Base-by-base conservation (phyloP, 2,888 invertebrate genomes). In the Aethes cnicana region DNA sequence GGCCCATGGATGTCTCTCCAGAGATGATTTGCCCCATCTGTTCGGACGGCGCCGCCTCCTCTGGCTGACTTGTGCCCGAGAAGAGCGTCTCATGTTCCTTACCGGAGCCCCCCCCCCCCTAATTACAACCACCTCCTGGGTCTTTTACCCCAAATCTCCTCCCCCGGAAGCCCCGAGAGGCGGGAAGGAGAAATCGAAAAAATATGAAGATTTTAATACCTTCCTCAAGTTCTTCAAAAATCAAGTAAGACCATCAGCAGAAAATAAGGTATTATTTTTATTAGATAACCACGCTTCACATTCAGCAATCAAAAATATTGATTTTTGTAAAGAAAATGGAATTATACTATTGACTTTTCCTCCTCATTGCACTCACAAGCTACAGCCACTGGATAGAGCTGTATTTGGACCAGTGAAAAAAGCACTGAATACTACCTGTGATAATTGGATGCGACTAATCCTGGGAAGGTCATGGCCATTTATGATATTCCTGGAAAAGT, bases 311-410 rank as follows among this genome's bases (percentile, higher is more conserved):
- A 57, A 56, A 36, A 55, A 66, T 32, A 50, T 75, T 21, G 57
- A 71, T 25, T 65, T 61, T 32, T 69, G 67, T 42, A 69, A 62
- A 60, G 60, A 66, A 8, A 63, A 68, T 56, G 68, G 70, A 1
- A 64, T 78, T 12, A 55, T 68, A 41, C 26, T 50, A 9, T 6
- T 56, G 0, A 53, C 58, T 6, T 47, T 56, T 68, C 69, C 71
- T 4, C 71, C 72, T 7, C 75, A 77, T 49, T 72, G 71, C 50
- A 64, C 65, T 4, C 77, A 77, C 47, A 70, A 66, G 43, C 47
- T 77, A 17, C 75, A 77, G 50, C 74, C 72, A 20, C 36, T 71
- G 9, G 70, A 76, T 56, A 46, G 65, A 17, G 56, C 63, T 14
- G 62, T 72, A 1, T 74, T 62, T 60, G 68, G 72, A 3, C 71